These are phyloP conservation scores for Coryphaenoides rupestris DNA, from an alignment of 2,113 vertebrate species.

Conservation along the genomic window DNA sequence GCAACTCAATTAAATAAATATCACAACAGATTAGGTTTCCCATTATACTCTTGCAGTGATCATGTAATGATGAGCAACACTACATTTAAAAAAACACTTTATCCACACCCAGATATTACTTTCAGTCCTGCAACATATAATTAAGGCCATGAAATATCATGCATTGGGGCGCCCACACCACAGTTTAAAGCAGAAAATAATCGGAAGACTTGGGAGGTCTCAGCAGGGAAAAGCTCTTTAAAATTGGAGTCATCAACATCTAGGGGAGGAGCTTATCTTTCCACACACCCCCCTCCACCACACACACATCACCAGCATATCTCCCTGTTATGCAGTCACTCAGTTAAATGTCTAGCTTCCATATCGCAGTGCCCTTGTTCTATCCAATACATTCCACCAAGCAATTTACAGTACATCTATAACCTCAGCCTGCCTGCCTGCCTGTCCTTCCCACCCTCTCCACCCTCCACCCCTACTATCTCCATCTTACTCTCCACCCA, in stretches of 20 bases:
- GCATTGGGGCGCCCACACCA: constrained; percentile 54
- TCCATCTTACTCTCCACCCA: constrained; percentile 24
- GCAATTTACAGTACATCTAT: constrained; percentile 5
- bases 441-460: constrained; percentile 9
- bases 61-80: no score
- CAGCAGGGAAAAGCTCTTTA: constrained; percentile 44
- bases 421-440: neutral
- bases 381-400: constrained; percentile 28
- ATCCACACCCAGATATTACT: constrained; percentile 45
- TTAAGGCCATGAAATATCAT: constrained; percentile 52
- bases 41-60: no score
- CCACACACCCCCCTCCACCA: constrained; percentile 31
- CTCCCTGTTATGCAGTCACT: neutral
- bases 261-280: constrained; percentile 40
- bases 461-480: neutral
- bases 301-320: neutral
- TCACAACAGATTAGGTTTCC: no score
- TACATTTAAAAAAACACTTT: constrained; percentile 1
- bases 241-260: constrained; percentile 65
- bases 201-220: constrained; percentile 61
- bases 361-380: constrained; percentile 33
- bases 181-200: constrained; percentile 54
- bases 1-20: no score
- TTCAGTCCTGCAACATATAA: constrained; percentile 51
- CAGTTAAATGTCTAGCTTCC: constrained; percentile 2